Evolutionary conservation across 2,113 vertebrate genomes (phyloP).

Genomic region (Ornithorhynchus anatinus): DNA sequence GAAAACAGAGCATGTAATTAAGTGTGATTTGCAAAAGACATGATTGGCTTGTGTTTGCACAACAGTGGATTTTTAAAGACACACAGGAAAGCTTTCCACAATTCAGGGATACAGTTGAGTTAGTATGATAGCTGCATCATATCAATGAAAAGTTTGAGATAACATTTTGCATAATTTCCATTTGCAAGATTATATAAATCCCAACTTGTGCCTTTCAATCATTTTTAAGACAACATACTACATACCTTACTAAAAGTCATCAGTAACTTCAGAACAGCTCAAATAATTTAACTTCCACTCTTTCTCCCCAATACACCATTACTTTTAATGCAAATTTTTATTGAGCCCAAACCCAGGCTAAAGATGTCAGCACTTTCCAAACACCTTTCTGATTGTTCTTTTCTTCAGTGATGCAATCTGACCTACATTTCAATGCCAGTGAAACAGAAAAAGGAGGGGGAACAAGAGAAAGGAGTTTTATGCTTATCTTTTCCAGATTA

Average conservation of each 20-base stretch:
- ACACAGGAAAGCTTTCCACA: slow-evolving; percentile 52
- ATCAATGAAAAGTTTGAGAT: slow-evolving; percentile 8
- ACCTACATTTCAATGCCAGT: slow-evolving; percentile 79
- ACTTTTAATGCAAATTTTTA: slow-evolving; percentile 66
- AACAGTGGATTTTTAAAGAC: slow-evolving; percentile 46
- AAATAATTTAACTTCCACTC: too few species aligned
- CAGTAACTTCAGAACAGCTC: neutral
- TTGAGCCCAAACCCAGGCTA: slow-evolving; percentile 66
- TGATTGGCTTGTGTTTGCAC: slow-evolving; percentile 51
- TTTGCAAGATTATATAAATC: slow-evolving; percentile 12
- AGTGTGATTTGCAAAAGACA: slow-evolving; percentile 56
- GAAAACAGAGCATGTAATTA: slow-evolving; percentile 46
- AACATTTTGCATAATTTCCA: slow-evolving; percentile 4
- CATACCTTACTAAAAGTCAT: slow-evolving; percentile 1
- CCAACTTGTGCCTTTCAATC: neutral
- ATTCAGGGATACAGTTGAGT: slow-evolving; percentile 60
- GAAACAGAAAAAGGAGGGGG: slow-evolving; percentile 63
- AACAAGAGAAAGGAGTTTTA: slow-evolving; percentile 63
- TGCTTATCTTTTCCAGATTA: slow-evolving; percentile 69
- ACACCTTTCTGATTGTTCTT: slow-evolving; percentile 74
- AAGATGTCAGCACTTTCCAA: slow-evolving; percentile 73
- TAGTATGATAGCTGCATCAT: slow-evolving; percentile 41
- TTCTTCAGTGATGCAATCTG: slow-evolving; percentile 76
- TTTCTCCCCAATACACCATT: too few species aligned
- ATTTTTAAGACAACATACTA: neutral